These are phyloP conservation scores for Clivina fossor DNA, from an alignment of 2,888 invertebrate species.

Conservation along the genomic window DNA sequence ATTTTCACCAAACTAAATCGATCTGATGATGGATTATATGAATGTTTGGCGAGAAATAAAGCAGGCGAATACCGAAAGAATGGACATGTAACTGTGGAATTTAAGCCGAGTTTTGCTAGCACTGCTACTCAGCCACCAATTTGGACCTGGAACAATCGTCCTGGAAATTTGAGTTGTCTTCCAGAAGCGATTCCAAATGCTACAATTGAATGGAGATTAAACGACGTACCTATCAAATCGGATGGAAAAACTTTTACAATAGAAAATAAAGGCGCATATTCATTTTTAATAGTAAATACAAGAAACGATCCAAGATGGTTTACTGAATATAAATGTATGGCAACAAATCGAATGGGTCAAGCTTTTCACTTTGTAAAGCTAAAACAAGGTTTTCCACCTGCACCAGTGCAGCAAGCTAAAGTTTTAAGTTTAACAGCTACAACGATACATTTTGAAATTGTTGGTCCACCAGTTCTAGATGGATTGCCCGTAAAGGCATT, in stretches of 20 bases:
- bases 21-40: slow-evolving; percentile 84
- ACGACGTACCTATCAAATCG: slow-evolving; percentile 44
- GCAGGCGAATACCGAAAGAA: slow-evolving; percentile 75
- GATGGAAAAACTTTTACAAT: slow-evolving; percentile 59
- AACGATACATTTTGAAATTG: slow-evolving; percentile 77
- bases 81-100: slow-evolving; percentile 82
- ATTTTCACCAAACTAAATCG: slow-evolving; percentile 67
- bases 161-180: slow-evolving; percentile 82
- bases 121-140: slow-evolving; percentile 70
- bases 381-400: slow-evolving; percentile 73
- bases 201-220: slow-evolving; percentile 80
- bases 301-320: slow-evolving; percentile 65
- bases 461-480: slow-evolving; percentile 71
- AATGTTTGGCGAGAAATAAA: slow-evolving; percentile 80
- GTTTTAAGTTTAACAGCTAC: slow-evolving; percentile 78
- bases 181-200: slow-evolving; percentile 90
- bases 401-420: slow-evolving; percentile 64
- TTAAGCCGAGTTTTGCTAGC: slow-evolving; percentile 76
- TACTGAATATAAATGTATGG: slow-evolving; percentile 78
- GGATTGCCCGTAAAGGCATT: slow-evolving; percentile 76
- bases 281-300: slow-evolving; percentile 71
- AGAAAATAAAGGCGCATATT: slow-evolving; percentile 46
- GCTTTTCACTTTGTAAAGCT: slow-evolving; percentile 69
- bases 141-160: slow-evolving; percentile 81
- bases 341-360: slow-evolving; percentile 74